These are phyloP conservation scores for Gouania willdenowi DNA, from an alignment of 2,797 vertebrate species.

Conservation along the genomic window DNA sequence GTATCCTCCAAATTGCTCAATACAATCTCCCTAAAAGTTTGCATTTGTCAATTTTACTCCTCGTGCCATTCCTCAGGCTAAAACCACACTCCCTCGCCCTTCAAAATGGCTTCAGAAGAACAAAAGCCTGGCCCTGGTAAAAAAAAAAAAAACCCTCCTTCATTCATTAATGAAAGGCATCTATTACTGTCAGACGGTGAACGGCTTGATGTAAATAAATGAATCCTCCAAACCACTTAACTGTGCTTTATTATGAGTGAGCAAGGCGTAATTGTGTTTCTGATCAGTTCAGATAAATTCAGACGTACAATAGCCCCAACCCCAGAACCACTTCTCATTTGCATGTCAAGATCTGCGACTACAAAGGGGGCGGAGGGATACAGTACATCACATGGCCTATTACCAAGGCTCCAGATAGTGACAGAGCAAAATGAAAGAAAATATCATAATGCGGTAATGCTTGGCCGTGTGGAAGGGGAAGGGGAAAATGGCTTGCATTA, in stretches of 20 bases:
- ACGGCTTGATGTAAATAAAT: constrained; percentile 78
- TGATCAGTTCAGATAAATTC: constrained; percentile 73
- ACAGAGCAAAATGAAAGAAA: constrained; percentile 52
- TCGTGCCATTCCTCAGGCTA: no score
- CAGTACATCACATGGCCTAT: constrained; percentile 59
- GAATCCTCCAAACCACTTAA: constrained; percentile 76
- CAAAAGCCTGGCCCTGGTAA: constrained; percentile 17
- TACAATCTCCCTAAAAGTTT: constrained; percentile 71
- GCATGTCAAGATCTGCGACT: constrained; percentile 38
- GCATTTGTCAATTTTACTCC: constrained; percentile 57
- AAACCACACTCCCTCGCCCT: not conserved
- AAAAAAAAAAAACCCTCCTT: constrained; percentile 34
- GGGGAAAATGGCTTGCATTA: no score
- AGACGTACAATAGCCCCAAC: constrained; percentile 38
- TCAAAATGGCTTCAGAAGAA: constrained; percentile 33
- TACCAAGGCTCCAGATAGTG: constrained; percentile 58
- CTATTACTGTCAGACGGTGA: constrained; percentile 67
- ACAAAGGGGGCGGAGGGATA: constrained; percentile 19
- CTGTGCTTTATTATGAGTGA: constrained; percentile 72
- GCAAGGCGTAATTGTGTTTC: constrained; percentile 75
- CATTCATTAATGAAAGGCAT: constrained; percentile 76
- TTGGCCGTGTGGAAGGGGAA: constrained; percentile 29
- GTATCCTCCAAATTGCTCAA: constrained; percentile 43
- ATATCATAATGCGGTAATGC: constrained; percentile 49
- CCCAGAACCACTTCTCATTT: constrained; percentile 52